A percentile compares a stretch with the other conserved stretches of the same genome.
Conservation (phyloP, 2,888 invertebrate species). For the Spilosoma lubricipeda region DNA sequence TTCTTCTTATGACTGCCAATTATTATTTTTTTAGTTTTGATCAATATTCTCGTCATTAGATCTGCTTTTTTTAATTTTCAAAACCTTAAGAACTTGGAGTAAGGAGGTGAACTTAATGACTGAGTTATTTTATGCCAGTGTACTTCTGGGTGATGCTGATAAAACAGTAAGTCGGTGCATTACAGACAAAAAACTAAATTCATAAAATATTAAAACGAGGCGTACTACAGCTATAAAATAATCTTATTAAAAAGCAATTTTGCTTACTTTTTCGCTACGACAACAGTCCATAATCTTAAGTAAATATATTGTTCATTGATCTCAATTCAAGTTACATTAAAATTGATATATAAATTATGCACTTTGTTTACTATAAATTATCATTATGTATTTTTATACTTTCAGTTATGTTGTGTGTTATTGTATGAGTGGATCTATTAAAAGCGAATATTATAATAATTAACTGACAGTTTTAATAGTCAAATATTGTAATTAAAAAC, state of each 20-base stretch:
- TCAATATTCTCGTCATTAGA: too few relatives aligned
- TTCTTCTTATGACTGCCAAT: too few relatives aligned
- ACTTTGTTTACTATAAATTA: conserved; percentile 17
- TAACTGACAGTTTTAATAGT: conserved; percentile 29
- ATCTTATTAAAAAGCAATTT: neutral
- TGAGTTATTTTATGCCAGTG: too few relatives aligned
- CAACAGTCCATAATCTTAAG: conserved; percentile 38
- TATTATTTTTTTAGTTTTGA: too few relatives aligned
- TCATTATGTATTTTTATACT: conserved; percentile 23
- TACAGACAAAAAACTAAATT: too few relatives aligned
- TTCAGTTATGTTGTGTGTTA: conserved; percentile 24
- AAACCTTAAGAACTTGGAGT: too few relatives aligned
- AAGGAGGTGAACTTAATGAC: too few relatives aligned
- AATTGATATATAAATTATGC: conserved; percentile 26
- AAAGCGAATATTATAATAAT: neutral
- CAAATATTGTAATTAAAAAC: conserved; percentile 15
- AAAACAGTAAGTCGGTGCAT: too few relatives aligned
- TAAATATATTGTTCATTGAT: conserved; percentile 35
- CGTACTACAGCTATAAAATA: too few relatives aligned
- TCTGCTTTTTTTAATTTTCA: too few relatives aligned
- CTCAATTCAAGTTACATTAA: conserved; percentile 33
- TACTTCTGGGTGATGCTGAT: too few relatives aligned
- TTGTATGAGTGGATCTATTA: conserved; percentile 1
- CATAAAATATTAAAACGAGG: too few relatives aligned
- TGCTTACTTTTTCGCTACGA: neutral